A percentile compares a stretch with the other conserved stretches of the same genome.
phyloP scores from a whole-genome alignment of 2,797 vertebrate genomes.

The Siniperca undulata region DNA sequence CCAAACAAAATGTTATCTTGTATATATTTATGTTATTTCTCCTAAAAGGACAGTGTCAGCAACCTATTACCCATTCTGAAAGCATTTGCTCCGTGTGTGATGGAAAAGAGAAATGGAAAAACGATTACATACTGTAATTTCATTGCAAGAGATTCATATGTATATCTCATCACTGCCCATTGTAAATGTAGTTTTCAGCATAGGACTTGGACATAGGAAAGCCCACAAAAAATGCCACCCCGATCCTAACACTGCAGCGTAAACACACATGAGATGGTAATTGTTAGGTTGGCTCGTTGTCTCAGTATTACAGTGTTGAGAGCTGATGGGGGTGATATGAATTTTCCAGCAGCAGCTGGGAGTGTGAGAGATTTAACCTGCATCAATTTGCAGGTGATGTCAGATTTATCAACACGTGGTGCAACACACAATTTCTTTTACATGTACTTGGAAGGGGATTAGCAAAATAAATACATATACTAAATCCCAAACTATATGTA shows the following conservation, averaged over 20 bases:
- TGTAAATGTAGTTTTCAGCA: slow-evolving; percentile 24
- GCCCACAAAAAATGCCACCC: slow-evolving; percentile 24
- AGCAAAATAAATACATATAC: slow-evolving; percentile 12
- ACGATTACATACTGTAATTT: slow-evolving; percentile 43
- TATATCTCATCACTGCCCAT: slow-evolving; percentile 49
- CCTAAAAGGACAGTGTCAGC: slow-evolving; percentile 21
- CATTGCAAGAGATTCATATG: slow-evolving; percentile 53
- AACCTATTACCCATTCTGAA: slow-evolving; percentile 19
- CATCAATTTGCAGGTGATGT: slow-evolving; percentile 19
- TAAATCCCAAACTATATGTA: not conserved
- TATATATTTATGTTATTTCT: not conserved
- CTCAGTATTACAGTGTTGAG: not conserved
- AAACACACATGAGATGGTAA: not conserved
- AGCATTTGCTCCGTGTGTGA: slow-evolving; percentile 35
- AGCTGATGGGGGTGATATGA: slow-evolving; percentile 36
- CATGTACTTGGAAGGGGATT: slow-evolving; percentile 6
- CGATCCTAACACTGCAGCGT: not conserved
- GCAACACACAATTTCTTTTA: not conserved
- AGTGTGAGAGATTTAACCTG: slow-evolving; percentile 11
- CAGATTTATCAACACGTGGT: not conserved
- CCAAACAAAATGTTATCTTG: not conserved
- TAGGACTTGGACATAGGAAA: slow-evolving; percentile 21
- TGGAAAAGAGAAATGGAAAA: slow-evolving; percentile 47
- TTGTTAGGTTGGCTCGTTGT: not conserved
- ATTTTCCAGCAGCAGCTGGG: slow-evolving; percentile 43